Base-by-base conservation (phyloP, 2,113 vertebrate species). In the Chitala chitala region DNA sequence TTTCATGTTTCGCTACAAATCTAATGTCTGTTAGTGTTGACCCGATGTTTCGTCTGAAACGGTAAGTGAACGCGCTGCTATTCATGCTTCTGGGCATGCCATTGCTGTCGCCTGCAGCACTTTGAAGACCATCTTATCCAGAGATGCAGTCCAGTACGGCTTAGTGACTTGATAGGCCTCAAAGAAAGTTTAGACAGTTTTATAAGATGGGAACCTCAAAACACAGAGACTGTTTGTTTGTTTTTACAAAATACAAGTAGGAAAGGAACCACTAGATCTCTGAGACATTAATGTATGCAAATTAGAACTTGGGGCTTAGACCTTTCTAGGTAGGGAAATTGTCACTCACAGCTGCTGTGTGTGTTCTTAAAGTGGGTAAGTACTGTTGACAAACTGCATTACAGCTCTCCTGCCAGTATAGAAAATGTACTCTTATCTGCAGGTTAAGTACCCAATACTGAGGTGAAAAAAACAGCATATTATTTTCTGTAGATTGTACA, bases 11-110 rank as follows among this genome's bases (percentile, higher is more conserved):
- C 12, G 8, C 13, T 61, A 13, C 36, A 26, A 50, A 3, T n/a
- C n/a, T 3, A 31, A 44, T 10, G 46, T 46, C 40, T 33, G 7
- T 75, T 61, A 26, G 33, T 55, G 26, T 36, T 36, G 31, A 56
- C 29, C 20, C 31, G 17, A 13, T n/a, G 31, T n/a, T 64, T 68
- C 69, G 29, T 69, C 61, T 50, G 66, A 20, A 2, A 71, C 76
- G 83, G 84, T 88, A 85, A 87, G 64, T 68, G 9, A 2, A n/a
- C 13, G 20, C 64, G 20, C 38, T 15, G 7, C 15, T 9, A n/a
- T 68, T 48, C 13, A 15, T 36, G 29, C 5, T 36, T 12, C 33
- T 10, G 54, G 2, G 53, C 53, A 55, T 55, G 53, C 2, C 22
- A 15, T 24, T 22, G 24, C n/a, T n/a, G n/a, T n/a, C n/a, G n/a